phyloP scores from a whole-genome alignment of 2,888 invertebrate genomes.

The Epirrhoe alternata region DNA sequence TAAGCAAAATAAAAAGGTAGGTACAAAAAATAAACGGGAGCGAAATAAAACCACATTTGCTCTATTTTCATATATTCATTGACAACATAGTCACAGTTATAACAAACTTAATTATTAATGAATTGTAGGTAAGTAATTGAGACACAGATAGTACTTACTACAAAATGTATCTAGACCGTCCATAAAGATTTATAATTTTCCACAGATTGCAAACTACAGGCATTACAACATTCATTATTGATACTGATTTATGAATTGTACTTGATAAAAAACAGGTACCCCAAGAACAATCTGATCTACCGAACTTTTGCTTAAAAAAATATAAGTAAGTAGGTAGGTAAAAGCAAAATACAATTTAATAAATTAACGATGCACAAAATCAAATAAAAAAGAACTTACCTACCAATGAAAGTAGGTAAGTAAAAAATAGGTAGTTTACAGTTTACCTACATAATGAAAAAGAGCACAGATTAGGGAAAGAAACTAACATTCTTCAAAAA shows the following conservation, averaged over 20 bases:
- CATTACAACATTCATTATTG: conserved; percentile 50
- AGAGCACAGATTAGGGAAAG: too few relatives aligned
- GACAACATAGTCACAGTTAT: conserved; percentile 84
- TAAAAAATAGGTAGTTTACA: too few relatives aligned
- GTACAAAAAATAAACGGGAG: conserved; percentile 9
- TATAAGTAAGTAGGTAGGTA: too few relatives aligned
- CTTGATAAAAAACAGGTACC: conserved; percentile 52
- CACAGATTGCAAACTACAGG: conserved; percentile 60
- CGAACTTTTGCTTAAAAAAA: too few relatives aligned
- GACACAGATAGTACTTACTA: conserved; percentile 67
- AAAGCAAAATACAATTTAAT: too few relatives aligned
- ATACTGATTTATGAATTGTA: conserved; percentile 57
- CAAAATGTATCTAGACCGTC: conserved; percentile 63
- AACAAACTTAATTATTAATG: conserved; percentile 82
- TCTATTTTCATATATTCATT: conserved; percentile 85
- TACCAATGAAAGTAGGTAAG: too few relatives aligned
- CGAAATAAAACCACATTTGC: conserved; percentile 75
- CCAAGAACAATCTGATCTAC: not conserved
- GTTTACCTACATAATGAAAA: too few relatives aligned
- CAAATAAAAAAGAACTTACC: too few relatives aligned
- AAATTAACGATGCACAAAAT: too few relatives aligned
- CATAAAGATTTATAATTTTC: conserved; percentile 56
- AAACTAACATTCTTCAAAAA: too few relatives aligned
- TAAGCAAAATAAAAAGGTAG: not conserved
- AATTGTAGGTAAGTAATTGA: conserved; percentile 67